phyloP scores from a whole-genome alignment of 1,140 invertebrate species.

The Sarcophaga bullata region DNA sequence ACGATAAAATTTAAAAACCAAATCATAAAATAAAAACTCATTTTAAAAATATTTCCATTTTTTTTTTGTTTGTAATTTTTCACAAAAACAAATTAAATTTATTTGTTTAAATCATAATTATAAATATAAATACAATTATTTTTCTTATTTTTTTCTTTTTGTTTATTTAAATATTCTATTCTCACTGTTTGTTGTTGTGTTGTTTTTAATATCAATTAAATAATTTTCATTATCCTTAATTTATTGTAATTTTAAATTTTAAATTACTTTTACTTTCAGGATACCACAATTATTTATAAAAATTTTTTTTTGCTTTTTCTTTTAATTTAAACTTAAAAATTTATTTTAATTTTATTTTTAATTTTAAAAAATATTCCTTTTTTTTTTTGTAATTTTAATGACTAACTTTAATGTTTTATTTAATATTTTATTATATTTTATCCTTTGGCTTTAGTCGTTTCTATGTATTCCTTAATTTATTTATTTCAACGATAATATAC shows the following conservation, averaged over 20 bases:
- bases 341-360: neutral
- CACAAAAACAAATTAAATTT: slow-evolving; percentile 3
- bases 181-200: no score
- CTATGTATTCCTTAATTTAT: no score
- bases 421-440: no score
- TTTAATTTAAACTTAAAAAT: slow-evolving; percentile 5
- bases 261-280: neutral
- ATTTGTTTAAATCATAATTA: neutral
- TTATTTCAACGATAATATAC: no score
- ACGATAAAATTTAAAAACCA: neutral
- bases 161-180: neutral
- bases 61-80: neutral
- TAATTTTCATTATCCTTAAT: no score
- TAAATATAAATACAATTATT: slow-evolving; percentile 12
- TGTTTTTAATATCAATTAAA: no score
- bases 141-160: neutral
- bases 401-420: neutral
- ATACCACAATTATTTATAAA: neutral
- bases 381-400: neutral
- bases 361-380: neutral
- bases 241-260: neutral
- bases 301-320: neutral
- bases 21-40: slow-evolving; percentile 4
- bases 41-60: neutral
- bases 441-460: no score